Evolutionary conservation across 1,140 invertebrate species (phyloP), one percentile per base, ranked within the genome.

Genomic region (Aphis gossypii): DNA sequence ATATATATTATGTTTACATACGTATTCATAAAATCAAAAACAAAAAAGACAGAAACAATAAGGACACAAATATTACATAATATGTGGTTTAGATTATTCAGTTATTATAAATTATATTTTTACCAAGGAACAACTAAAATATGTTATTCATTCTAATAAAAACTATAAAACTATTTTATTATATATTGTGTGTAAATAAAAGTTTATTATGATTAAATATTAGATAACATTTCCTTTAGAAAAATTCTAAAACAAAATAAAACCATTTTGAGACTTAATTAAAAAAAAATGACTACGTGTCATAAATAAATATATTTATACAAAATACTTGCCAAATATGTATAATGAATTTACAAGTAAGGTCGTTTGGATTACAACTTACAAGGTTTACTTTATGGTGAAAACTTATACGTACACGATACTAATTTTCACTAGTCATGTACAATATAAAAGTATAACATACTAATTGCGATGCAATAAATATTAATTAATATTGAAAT

Each of bases 321-420:
- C 30, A 76, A n/a, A 76, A 76, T 76, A 76, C 60, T 76, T 20
- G n/a, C 60, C 60, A 76, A n/a, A n/a, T n/a, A n/a, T 76, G n/a
- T 76, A 60, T n/a, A 76, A 76, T 76, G 60, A n/a, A 76, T 76
- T n/a, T 76, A 76, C n/a, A 76, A 76, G 30, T 76, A 76, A 76
- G 60, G 60, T 76, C 60, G 60, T 76, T 76, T n/a, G 60, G 11
- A 76, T 18, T n/a, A n/a, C n/a, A 76, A n/a, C n/a, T 18, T n/a
- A n/a, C n/a, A 76, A n/a, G 60, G 60, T 76, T n/a, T 76, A 35
- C 30, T n/a, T n/a, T 76, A 76, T 14, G 30, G 25, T 60, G 48
- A 51, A 51, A 18, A 51, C 48, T 51, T 51, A 14, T 18, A 14
- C 18, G 18, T 14, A 51, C 9, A 30, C 60, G 14, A 76, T n/a